Evolutionary conservation across 2,113 vertebrate genomes (phyloP), one percentile per base, ranked within the genome.

Genomic region (Pampusana beccarii): DNA sequence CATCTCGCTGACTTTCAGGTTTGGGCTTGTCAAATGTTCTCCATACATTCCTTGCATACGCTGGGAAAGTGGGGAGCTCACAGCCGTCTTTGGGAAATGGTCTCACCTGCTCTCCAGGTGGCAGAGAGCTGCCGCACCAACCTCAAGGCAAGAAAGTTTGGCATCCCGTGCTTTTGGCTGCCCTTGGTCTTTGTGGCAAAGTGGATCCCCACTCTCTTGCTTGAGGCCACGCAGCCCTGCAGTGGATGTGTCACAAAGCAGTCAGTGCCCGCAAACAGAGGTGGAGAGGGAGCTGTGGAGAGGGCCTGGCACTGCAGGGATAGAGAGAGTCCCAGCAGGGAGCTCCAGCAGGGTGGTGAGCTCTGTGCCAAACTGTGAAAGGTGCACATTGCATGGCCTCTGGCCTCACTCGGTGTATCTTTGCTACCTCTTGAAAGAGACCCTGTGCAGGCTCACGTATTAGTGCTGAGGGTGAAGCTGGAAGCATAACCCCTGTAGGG

Each of bases 341-440:
- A 85, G 54, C 36, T 80, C 28, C 2, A 0, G 24, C 33, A 77
- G 24, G 9, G 9, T n/a, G 57, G 57, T 0, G 0, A 64, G 34
- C 57, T 86, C n/a, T 6, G 20, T 46, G 57, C 6, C 44, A 40
- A 34, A 9, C n/a, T 16, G 10, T 17, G 29, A 18, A 33, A 36
- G 62, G 25, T 44, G 44, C n/a, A 5, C 7, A 3, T 31, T 56
- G 21, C 19, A 3, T 3, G 2, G 56, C 36, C 40, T 81, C 64
- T 71, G 50, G 23, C 7, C 42, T 70, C 38, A 24, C 51, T 60
- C n/a, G 2, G 25, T 29, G 0, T 19, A 5, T 34, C 50, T 53
- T 26, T 71, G 21, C 75, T 65, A 29, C 34, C 34, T 67, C 34
- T 36, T 31, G 53, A 66, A 78, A n/a, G 40, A 31, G 34, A 53